Conservation (phyloP, 2,888 invertebrate genomes). For the Merodon equestris region DNA sequence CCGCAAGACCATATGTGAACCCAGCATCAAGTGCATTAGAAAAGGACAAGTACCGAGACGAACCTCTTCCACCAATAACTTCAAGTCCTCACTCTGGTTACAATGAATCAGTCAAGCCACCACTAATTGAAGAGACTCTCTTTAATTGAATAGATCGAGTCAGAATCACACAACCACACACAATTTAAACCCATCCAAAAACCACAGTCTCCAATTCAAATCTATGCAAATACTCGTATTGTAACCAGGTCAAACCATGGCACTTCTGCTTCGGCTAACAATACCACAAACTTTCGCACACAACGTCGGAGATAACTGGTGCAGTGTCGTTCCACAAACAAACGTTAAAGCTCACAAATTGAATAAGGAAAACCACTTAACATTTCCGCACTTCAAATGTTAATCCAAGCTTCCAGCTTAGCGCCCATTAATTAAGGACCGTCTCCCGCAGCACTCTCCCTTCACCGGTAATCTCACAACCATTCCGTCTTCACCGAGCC, state of each 20-base stretch:
- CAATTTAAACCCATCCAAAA: too few species aligned
- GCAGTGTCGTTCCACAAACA: slow-evolving; percentile 16
- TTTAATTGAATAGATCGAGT: too few species aligned
- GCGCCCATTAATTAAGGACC: slow-evolving; percentile 55
- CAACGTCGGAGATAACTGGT: too few species aligned
- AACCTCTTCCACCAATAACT: too few species aligned
- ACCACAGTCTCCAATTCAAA: neutral
- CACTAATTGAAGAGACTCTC: too few species aligned
- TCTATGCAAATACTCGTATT: slow-evolving; percentile 28
- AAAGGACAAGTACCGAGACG: too few species aligned
- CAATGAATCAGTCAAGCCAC: too few species aligned
- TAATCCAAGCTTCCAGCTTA: slow-evolving; percentile 56
- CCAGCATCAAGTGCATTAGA: too few species aligned
- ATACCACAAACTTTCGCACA: neutral
- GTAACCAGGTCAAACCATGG: slow-evolving; percentile 39
- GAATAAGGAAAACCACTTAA: slow-evolving; percentile 56
- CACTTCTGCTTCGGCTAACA: slow-evolving; percentile 26
- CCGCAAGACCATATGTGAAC: too few species aligned
- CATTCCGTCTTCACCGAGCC: neutral
- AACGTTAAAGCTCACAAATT: slow-evolving; percentile 48
- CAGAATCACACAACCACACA: too few species aligned
- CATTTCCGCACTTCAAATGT: slow-evolving; percentile 63
- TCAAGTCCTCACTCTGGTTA: too few species aligned
- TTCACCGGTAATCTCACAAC: too few species aligned
- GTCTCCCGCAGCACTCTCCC: neutral